Evolutionary conservation across 2,113 vertebrate genomes (phyloP).

Genomic region (Oryzias celebensis): DNA sequence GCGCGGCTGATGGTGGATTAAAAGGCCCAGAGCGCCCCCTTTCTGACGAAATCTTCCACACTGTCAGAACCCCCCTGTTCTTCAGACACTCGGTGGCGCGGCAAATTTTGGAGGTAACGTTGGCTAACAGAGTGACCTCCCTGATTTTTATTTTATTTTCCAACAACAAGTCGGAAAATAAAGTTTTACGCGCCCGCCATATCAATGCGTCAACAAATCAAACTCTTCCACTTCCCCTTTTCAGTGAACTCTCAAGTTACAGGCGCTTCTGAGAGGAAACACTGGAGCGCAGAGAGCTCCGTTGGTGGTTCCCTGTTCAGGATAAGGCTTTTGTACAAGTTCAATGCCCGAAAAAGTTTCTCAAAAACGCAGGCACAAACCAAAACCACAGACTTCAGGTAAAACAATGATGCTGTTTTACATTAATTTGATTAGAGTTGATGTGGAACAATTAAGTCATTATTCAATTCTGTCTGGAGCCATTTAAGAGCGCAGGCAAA

Average conservation of each 20-base stretch:
- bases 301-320: background rate
- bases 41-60: constrained; percentile 47
- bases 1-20: constrained; percentile 43
- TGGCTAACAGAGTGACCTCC: constrained; percentile 2
- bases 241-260: background rate
- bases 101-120: constrained; percentile 19
- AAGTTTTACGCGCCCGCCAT: background rate
- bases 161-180: constrained; percentile 20
- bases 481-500: constrained; percentile 1
- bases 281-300: background rate
- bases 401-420: constrained; percentile 23
- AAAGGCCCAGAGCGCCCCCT: constrained; percentile 74
- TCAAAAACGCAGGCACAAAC: constrained; percentile 16
- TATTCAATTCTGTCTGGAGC: constrained; percentile 25
- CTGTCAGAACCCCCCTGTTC: background rate
- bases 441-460: constrained; percentile 36
- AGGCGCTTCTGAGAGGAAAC: constrained; percentile 1
- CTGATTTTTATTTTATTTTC: background rate
- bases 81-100: background rate
- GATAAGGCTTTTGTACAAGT: background rate
- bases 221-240: constrained; percentile 6
- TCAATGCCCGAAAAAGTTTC: background rate
- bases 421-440: constrained; percentile 29
- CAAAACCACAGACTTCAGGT: constrained; percentile 10
- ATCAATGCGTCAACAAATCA: constrained; percentile 24